Evolutionary conservation across 2,888 invertebrate genomes (phyloP).

Genomic region (Apamea crenata): DNA sequence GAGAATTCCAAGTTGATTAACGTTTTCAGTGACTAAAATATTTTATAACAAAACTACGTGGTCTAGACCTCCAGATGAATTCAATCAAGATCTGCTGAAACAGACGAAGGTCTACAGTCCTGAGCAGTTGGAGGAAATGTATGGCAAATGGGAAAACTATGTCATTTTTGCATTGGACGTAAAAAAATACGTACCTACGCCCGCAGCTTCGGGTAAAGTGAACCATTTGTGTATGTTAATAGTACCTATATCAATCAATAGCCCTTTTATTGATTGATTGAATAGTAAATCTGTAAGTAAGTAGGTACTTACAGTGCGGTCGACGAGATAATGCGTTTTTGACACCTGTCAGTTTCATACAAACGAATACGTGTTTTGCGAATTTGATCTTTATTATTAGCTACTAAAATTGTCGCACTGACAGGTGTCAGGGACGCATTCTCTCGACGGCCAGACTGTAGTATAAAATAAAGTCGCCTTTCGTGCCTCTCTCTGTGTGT

Average conservation of each 20-base stretch:
- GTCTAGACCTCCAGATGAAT: slow-evolving; percentile 34
- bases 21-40: slow-evolving; percentile 49
- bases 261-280: neutral
- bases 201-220: slow-evolving; percentile 71
- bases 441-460: neutral
- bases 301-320: neutral
- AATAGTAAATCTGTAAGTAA: neutral
- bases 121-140: slow-evolving; percentile 44
- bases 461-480: neutral
- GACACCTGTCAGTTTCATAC: too few species aligned
- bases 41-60: slow-evolving; percentile 52
- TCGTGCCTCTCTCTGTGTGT: neutral
- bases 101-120: slow-evolving; percentile 48
- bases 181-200: slow-evolving; percentile 65
- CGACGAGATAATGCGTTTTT: too few species aligned
- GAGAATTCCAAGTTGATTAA: neutral
- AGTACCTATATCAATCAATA: neutral
- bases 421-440: too few species aligned
- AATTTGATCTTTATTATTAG: too few species aligned
- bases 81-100: slow-evolving; percentile 42
- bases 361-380: too few species aligned
- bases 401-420: too few species aligned
- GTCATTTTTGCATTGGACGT: slow-evolving; percentile 44
- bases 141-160: slow-evolving; percentile 63
- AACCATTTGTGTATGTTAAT: neutral